Base-by-base conservation (phyloP, 2,797 vertebrate species). In the Morus bassanus region DNA sequence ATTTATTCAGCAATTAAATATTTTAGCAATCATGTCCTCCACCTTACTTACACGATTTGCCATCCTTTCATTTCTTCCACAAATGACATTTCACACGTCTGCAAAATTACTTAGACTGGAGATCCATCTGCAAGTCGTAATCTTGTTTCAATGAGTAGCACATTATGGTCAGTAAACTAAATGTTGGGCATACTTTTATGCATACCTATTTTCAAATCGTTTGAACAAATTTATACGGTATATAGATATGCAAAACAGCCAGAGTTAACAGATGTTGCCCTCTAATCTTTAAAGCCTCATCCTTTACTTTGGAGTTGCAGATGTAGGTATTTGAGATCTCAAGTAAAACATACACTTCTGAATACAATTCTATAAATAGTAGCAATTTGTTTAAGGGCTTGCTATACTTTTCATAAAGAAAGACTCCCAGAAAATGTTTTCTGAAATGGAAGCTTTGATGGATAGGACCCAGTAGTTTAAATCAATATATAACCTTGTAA, bases 81-180 rank as follows among this genome's bases (percentile, higher is more conserved):
- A 72, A 18, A 98, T 98, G 97, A 97, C 97, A 98, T 97, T 97
- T 95, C 88, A 97, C 83, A 96, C 74, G 86, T 97, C 95, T 98
- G 96, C 88, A 98, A 98, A 97, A 98, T 96, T 97, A 97, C 85
- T 98, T 97, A 98, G 98, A 98, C 97, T 98, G 98, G 97, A 98
- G 97, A 98, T 98, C 94, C 96, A 98, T 98, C 98, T 98, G 97
- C 95, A 97, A 98, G 97, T 82, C 48, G 88, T 65, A 91, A 96
- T 75, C 50, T 54, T 41, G 1, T 79, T 94, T 93, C 60, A 89
- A 18, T 87, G 64, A 96, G 65, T 70, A 95, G n/a, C 59, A 61
- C 24, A 59, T 97, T 92, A 92, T 25, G 81, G 97, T 96, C 95
- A 95, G 64, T 75, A 95, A 97, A 92, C 76, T 85, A 94, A 95